Evolutionary conservation across 2,113 vertebrate species (phyloP).

Genomic region (Siphamia tubifer): DNA sequence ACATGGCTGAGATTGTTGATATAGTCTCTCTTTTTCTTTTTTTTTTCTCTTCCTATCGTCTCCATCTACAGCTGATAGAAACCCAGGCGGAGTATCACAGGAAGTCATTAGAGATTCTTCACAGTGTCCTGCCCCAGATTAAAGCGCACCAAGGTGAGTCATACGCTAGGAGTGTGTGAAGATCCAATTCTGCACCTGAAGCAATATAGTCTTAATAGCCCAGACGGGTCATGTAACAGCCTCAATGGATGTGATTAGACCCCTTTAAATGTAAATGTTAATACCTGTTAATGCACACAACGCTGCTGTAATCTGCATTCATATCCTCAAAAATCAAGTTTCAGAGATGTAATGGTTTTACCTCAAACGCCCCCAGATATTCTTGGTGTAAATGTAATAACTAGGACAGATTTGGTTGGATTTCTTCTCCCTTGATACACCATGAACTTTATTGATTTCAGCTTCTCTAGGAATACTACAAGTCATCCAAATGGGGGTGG

Average conservation of each 20-base stretch:
- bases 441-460: too few species aligned
- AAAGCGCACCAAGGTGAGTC: slow-evolving; percentile 97
- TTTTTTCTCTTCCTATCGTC: too few species aligned
- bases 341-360: too few species aligned
- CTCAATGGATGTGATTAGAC: slow-evolving; percentile 28
- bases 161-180: slow-evolving; percentile 6
- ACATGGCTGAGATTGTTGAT: not conserved
- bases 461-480: too few species aligned
- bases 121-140: slow-evolving; percentile 93
- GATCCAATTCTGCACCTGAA: slow-evolving; percentile 21
- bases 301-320: too few species aligned
- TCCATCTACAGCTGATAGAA: slow-evolving; percentile 88
- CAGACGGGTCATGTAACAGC: slow-evolving; percentile 12
- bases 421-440: too few species aligned
- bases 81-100: slow-evolving; percentile 96
- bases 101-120: slow-evolving; percentile 92
- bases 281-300: not conserved
- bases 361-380: too few species aligned
- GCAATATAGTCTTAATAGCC: slow-evolving; percentile 16
- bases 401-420: too few species aligned
- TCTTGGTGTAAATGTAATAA: too few species aligned
- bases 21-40: not conserved
- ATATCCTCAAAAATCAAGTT: too few species aligned
- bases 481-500: too few species aligned
- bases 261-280: not conserved